Base-by-base conservation (phyloP, 2,113 vertebrate genomes). In the Climacteris rufus region DNA sequence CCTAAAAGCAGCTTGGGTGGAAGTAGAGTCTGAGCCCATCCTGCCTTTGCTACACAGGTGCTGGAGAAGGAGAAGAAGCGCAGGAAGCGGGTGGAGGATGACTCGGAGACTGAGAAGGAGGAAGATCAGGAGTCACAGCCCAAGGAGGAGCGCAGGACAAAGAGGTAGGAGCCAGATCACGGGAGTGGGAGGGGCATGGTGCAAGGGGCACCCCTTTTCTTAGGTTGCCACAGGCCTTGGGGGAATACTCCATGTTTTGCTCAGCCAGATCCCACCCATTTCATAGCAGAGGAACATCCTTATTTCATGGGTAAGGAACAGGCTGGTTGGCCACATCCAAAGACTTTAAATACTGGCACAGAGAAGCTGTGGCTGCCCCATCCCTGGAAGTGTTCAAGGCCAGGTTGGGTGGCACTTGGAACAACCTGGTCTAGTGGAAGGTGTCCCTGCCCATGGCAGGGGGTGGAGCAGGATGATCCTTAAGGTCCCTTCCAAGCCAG, bases 41-140 rank as follows among this genome's bases (percentile, higher is more conserved):
- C 28, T 80, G 35, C 9, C n/a, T 72, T 78, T 49, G 23, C 49
- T 47, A 44, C 40, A 6, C 93, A 99, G 99, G 99, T 99, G 86
- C 97, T 99, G 50, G 99, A 99, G 96, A 99, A 99, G 81, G 99
- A 99, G 94, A 99, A 99, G 96, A 99, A 99, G 71, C 98, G 99
- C 18, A 98, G 97, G 10, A 99, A 98, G 63, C 94, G 96, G 6
- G 72, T 20, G 12, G 98, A 98, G 4, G 97, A 81, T 0, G 98
- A 98, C 30, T 98, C 98, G 0, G 99, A 99, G 79, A 94, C 88
- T 0, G 98, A 99, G 81, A 98, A 94, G 13, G 97, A 98, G 11
- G 98, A 98, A 8, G 98, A 98, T 13, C 97, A 97, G 45, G 83
- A 96, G 14, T 89, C 50, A 0, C 97, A 98, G 45, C 96, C 97